Conservation (phyloP, 64 coral and sea anemone species). For the Pachyseris speciosa region DNA sequence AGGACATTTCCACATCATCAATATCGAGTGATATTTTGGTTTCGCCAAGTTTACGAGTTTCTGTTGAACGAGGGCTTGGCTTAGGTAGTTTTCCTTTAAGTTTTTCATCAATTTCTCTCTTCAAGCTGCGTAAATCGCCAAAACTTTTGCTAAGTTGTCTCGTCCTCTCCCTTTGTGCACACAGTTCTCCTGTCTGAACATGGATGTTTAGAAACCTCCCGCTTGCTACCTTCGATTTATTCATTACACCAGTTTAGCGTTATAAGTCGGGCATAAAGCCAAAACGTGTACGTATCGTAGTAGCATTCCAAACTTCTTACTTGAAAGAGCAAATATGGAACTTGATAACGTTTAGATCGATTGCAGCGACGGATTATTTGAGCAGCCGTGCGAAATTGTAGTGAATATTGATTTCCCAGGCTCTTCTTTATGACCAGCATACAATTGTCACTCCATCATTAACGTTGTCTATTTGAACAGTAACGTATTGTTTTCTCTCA, state of each 20-base stretch:
- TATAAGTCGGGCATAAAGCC: background rate
- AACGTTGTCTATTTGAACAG: background rate
- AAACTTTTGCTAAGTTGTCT: conserved; percentile 28
- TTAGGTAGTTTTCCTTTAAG: conserved; percentile 25
- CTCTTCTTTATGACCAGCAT: background rate
- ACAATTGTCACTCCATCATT: background rate
- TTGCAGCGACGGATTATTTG: background rate
- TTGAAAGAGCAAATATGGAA: background rate
- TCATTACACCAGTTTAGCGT: background rate
- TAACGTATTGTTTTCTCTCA: background rate
- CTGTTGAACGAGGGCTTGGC: background rate
- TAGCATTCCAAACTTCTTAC: too few species aligned
- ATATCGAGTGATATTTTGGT: background rate
- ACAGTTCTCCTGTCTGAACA: background rate
- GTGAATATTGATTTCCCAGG: background rate
- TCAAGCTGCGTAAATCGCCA: conserved; percentile 26
- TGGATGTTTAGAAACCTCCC: background rate
- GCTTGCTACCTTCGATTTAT: background rate
- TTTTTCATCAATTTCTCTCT: conserved; percentile 22
- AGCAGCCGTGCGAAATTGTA: background rate
- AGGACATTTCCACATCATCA: background rate
- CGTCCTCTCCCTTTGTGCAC: background rate
- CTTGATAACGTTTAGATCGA: background rate
- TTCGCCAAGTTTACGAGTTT: conserved; percentile 30
- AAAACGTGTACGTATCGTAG: background rate